These are phyloP conservation scores for Conus ventricosus DNA, from an alignment of 1,140 invertebrate genomes.

Conservation along the genomic window DNA sequence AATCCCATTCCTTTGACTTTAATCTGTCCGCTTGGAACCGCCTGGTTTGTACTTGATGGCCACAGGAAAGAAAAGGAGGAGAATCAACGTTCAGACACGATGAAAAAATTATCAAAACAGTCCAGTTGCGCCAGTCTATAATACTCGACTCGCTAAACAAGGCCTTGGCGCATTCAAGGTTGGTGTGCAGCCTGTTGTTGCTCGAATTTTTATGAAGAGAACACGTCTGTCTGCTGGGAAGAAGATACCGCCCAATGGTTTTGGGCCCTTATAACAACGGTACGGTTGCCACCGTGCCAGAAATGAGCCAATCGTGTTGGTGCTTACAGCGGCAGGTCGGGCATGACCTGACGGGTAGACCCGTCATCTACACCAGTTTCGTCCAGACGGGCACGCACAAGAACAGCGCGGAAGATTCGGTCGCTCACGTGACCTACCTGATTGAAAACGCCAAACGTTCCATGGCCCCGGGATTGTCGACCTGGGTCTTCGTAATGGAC, in stretches of 20 bases:
- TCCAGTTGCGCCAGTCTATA: too few relatives aligned
- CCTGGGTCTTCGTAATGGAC: conserved; percentile 71
- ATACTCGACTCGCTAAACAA: too few relatives aligned
- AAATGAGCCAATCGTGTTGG: not conserved
- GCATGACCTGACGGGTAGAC: conserved; percentile 66
- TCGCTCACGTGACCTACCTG: conserved; percentile 67
- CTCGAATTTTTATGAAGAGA: too few relatives aligned
- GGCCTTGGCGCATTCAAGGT: too few relatives aligned
- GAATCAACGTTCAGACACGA: too few relatives aligned
- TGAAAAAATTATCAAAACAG: too few relatives aligned
- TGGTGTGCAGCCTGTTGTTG: too few relatives aligned
- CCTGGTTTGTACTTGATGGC: too few relatives aligned
- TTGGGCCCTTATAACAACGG: not conserved
- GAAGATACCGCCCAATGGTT: not conserved
- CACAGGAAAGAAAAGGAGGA: too few relatives aligned
- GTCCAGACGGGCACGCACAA: conserved; percentile 60
- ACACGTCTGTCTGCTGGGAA: too few relatives aligned
- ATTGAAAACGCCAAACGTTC: conserved; percentile 70
- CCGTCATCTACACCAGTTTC: conserved; percentile 70
- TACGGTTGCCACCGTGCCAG: not conserved
- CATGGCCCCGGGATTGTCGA: conserved; percentile 63
- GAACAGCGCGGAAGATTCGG: conserved; percentile 61
- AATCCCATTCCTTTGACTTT: too few relatives aligned
- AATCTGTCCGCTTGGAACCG: too few relatives aligned
- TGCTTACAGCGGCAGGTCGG: conserved; percentile 70